Percentiles rank a stretch among this genome's conserved stretches.
Conservation (phyloP, 2,113 vertebrate species). For the Sitta europaea region DNA sequence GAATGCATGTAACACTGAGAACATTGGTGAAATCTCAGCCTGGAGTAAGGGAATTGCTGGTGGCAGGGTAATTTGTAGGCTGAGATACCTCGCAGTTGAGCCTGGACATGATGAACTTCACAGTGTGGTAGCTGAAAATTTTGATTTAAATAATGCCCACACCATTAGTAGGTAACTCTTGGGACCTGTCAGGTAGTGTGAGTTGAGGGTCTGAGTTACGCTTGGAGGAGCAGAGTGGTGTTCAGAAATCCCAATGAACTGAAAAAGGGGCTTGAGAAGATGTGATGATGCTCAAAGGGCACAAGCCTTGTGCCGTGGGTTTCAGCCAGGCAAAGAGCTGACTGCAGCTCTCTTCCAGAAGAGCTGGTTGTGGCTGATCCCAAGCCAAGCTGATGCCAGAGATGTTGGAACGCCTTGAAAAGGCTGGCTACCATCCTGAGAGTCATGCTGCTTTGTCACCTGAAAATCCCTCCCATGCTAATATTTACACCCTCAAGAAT, state of each 20-base stretch:
- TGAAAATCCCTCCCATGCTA: background rate
- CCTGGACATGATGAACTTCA: background rate
- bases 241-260: background rate
- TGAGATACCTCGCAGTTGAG: background rate
- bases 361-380: background rate
- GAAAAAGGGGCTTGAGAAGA: background rate
- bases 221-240: background rate
- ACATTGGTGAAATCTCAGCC: background rate
- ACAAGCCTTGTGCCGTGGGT: background rate
- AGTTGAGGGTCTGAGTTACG: rapidly evolving
- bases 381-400: background rate
- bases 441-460: background rate
- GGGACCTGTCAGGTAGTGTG: background rate
- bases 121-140: background rate
- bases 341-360: background rate
- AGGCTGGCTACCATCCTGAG: background rate
- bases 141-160: background rate
- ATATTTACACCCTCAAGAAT: background rate
- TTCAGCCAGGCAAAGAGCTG: background rate
- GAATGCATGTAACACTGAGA: background rate
- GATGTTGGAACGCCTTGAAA: background rate
- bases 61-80: background rate
- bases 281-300: rapidly evolving
- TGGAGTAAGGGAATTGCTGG: background rate
- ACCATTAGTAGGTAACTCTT: background rate